phyloP scores from a whole-genome alignment of 2,888 invertebrate species.

The Drosophila anomalata region DNA sequence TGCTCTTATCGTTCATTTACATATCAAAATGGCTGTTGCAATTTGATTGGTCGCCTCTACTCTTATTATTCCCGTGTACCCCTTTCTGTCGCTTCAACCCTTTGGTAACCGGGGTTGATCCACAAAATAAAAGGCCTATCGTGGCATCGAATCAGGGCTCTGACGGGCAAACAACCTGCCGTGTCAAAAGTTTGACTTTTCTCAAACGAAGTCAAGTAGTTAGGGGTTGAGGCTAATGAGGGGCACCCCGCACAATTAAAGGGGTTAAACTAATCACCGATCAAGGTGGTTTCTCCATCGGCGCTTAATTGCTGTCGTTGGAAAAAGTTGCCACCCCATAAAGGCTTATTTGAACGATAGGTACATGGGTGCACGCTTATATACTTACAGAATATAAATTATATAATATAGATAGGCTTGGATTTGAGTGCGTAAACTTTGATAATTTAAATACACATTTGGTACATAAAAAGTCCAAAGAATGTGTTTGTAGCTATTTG shows the following conservation, averaged over 20 bases:
- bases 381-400: neutral
- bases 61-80: neutral
- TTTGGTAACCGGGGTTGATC: neutral
- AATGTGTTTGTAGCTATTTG: neutral
- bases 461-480: neutral
- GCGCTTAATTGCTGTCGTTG: too few relatives aligned
- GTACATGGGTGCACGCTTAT: neutral
- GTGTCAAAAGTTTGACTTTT: neutral
- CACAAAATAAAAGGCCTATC: neutral
- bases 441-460: neutral
- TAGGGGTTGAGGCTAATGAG: conserved; percentile 1
- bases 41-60: neutral
- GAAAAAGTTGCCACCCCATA: neutral
- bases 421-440: neutral
- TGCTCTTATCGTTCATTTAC: neutral
- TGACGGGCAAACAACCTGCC: neutral
- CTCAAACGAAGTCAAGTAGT: neutral
- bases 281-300: neutral
- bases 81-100: neutral
- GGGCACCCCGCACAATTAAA: neutral
- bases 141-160: neutral
- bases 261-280: neutral
- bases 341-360: neutral
- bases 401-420: neutral
- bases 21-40: conserved; percentile 1